Evolutionary conservation across 1,140 invertebrate genomes (phyloP), one percentile per base, ranked within the genome.

Genomic region (Phocides pigmalion): DNA sequence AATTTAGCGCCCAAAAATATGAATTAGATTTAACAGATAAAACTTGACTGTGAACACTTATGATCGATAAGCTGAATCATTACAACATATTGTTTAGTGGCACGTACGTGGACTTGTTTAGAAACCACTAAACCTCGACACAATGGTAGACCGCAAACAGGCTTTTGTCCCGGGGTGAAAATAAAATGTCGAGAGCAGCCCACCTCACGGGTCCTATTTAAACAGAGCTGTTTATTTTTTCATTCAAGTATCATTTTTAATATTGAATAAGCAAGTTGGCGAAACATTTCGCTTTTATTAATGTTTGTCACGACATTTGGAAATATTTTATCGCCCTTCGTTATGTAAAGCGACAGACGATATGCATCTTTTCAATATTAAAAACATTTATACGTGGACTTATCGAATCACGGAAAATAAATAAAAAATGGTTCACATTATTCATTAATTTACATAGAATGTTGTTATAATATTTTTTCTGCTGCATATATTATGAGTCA

Each of bases 131-230:
- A 76, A 74, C 64, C 64, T 63, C 63, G 76, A 82, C 63, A 80
- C 76, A 85, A 86, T 76, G 73, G 74, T 59, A 59, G 47, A 77
- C 70, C 72, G 74, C 72, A 79, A 84, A 78, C 72, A 70, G 58
- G 56, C 72, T 68, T 79, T 82, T 77, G 72, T 80, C 66, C 70
- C 62, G 42, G 59, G 58, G 73, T 63, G 69, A 76, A 84, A 81
- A 88, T 81, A 86, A 86, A 88, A 82, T 74, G 77, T 83, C 75
- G 75, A 49, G 69, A 80, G 70, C 66, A 66, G 68, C 71, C 71
- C 63, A 68, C 71, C 54, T 66, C 62, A 64, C 50, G 25, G 51
- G 64, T 82, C 79, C 82, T 84, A 82, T 79, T 76, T 67, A 84
- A 84, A 83, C 69, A 82, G 51, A 37, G 44, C 1, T 66, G 66